phyloP scores from a whole-genome alignment of 2,888 invertebrate species.

The Polydrusus cervinus region DNA sequence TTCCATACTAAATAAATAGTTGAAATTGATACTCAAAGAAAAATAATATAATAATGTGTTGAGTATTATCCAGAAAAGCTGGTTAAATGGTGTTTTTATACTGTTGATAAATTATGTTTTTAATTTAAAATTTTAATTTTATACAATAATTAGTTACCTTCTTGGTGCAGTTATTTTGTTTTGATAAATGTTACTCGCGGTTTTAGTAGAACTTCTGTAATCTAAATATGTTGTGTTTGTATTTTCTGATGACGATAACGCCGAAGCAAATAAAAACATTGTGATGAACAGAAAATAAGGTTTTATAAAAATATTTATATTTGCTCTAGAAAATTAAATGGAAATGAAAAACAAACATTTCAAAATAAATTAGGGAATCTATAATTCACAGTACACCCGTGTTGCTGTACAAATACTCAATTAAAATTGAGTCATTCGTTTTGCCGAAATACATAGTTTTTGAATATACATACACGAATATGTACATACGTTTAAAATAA shows the following conservation, averaged over 20 bases:
- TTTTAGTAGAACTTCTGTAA: neutral
- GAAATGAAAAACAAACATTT: slow-evolving; percentile 49
- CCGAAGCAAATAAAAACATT: slow-evolving; percentile 32
- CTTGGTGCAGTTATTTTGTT: neutral
- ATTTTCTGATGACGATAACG: neutral
- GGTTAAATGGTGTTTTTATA: no score
- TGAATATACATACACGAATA: neutral
- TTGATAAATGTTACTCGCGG: neutral
- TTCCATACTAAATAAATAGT: no score
- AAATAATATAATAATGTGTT: no score
- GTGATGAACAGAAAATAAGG: slow-evolving; percentile 37
- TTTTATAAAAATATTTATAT: slow-evolving; percentile 36
- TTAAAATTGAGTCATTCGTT: slow-evolving; percentile 17
- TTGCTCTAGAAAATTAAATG: slow-evolving; percentile 46
- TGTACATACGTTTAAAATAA: neutral
- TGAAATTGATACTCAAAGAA: no score
- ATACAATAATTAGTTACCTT: no score
- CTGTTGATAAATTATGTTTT: no score
- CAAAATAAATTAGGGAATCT: slow-evolving; percentile 40
- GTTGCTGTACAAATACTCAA: slow-evolving; percentile 19
- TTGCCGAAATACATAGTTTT: slow-evolving; percentile 8
- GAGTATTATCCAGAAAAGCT: no score
- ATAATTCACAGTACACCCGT: slow-evolving; percentile 8
- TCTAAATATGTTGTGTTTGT: neutral
- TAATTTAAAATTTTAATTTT: no score